phyloP scores from a whole-genome alignment of 2,888 invertebrate genomes.

The Empis livida region DNA sequence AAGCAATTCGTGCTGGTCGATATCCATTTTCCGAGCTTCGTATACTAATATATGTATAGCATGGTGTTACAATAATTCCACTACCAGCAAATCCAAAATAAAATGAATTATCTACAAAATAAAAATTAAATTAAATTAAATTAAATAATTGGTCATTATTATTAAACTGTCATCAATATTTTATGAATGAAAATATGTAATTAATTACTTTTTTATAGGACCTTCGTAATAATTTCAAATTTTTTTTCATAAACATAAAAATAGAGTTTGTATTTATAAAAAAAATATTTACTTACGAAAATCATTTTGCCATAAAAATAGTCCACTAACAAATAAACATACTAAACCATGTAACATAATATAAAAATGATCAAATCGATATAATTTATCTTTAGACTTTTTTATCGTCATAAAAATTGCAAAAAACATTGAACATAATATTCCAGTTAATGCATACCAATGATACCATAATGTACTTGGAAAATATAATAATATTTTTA shows the following conservation, averaged over 20 bases:
- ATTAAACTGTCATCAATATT: no score
- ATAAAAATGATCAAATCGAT: conserved; percentile 25
- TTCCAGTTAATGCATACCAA: conserved; percentile 21
- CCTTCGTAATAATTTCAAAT: no score
- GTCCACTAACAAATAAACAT: conserved; percentile 22
- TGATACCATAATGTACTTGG: conserved; percentile 18
- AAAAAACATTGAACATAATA: conserved; percentile 13
- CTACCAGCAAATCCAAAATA: conserved; percentile 24
- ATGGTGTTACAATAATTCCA: conserved; percentile 19
- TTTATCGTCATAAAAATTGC: conserved; percentile 21
- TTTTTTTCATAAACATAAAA: no score
- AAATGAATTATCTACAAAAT: conserved; percentile 19
- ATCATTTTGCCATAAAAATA: conserved; percentile 23
- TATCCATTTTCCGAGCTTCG: conserved; percentile 20
- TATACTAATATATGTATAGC: conserved; percentile 24
- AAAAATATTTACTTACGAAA: conserved; percentile 16
- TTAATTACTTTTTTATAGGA: no score
- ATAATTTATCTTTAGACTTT: conserved; percentile 19
- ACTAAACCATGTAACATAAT: conserved; percentile 25
- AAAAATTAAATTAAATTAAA: background rate
- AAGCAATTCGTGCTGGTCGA: conserved; percentile 21
- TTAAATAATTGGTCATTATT: no score
- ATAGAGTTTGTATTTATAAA: background rate
- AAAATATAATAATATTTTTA: background rate
- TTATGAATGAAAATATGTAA: no score